phyloP scores from a whole-genome alignment of 2,113 vertebrate species.

The Hemiprocne comata region DNA sequence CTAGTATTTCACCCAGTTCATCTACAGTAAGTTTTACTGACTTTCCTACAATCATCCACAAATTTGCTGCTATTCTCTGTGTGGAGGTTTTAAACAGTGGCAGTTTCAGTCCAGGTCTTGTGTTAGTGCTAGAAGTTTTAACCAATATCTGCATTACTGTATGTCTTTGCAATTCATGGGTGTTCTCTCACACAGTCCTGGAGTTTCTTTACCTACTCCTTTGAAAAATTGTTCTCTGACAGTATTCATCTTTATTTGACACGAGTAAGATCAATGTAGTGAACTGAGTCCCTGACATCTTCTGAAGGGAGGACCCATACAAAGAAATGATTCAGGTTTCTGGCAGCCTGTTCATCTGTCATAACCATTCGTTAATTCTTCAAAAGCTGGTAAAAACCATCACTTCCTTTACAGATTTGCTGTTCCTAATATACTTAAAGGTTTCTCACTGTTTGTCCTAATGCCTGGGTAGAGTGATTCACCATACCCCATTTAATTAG shows the following conservation, averaged over 20 bases:
- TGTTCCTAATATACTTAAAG: background rate
- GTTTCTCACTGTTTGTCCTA: background rate
- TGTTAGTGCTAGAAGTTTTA: background rate
- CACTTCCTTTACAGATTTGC: background rate
- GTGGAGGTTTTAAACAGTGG: background rate
- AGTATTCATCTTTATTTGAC: background rate
- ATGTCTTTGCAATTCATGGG: background rate
- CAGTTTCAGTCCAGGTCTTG: background rate
- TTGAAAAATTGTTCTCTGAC: background rate
- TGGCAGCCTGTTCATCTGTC: background rate
- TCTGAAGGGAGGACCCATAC: background rate
- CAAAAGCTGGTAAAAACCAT: background rate
- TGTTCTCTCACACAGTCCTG: background rate
- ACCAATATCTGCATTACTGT: background rate
- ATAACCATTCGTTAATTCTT: background rate
- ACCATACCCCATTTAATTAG: background rate
- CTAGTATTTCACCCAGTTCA: background rate
- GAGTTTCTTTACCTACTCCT: background rate
- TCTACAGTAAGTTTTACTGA: background rate
- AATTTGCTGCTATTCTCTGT: background rate
- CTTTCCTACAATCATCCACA: background rate
- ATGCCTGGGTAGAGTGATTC: background rate
- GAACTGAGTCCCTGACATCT: background rate
- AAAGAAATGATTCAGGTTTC: background rate
- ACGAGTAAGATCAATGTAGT: background rate